A percentile compares a stretch with the other conserved stretches of the same genome.
Evolutionary conservation across 2,797 vertebrate genomes (phyloP).

Genomic region (Hafferia zeledoni): DNA sequence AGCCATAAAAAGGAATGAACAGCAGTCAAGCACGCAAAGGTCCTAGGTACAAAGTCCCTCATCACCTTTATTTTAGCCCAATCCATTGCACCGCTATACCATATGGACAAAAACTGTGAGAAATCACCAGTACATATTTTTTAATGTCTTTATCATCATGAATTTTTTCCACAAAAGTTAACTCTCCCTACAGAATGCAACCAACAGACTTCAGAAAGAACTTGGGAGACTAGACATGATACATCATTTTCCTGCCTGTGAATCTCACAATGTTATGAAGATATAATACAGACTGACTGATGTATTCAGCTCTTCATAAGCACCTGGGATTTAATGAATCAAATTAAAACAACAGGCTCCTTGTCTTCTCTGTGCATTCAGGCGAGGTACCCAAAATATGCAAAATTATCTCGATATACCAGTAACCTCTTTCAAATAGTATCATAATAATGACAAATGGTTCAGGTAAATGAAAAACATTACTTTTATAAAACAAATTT

Average conservation of each 20-base stretch:
- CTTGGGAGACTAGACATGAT: not conserved
- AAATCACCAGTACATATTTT: not conserved
- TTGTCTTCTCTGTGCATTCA: not conserved
- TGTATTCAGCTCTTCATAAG: not conserved
- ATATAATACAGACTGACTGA: not conserved
- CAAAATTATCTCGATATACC: not conserved
- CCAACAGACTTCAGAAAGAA: not conserved
- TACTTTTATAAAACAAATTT: not conserved
- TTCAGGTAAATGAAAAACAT: not conserved
- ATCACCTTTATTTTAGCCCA: not conserved
- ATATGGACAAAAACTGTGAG: not conserved
- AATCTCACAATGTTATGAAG: not conserved
- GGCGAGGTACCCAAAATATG: not conserved
- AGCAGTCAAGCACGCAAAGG: slow-evolving; percentile 5
- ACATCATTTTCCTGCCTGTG: not conserved
- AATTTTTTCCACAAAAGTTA: not conserved
- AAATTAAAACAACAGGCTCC: not conserved
- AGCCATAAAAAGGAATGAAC: slow-evolving; percentile 32
- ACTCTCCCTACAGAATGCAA: not conserved
- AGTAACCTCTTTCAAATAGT: not conserved
- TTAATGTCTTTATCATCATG: not conserved
- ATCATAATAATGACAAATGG: not conserved
- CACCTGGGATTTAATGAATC: not conserved
- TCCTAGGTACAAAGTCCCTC: not conserved
- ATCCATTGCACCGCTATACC: not conserved